Evolutionary conservation across 2,888 invertebrate species (phyloP).

Genomic region (Frankliniella intonsa): DNA sequence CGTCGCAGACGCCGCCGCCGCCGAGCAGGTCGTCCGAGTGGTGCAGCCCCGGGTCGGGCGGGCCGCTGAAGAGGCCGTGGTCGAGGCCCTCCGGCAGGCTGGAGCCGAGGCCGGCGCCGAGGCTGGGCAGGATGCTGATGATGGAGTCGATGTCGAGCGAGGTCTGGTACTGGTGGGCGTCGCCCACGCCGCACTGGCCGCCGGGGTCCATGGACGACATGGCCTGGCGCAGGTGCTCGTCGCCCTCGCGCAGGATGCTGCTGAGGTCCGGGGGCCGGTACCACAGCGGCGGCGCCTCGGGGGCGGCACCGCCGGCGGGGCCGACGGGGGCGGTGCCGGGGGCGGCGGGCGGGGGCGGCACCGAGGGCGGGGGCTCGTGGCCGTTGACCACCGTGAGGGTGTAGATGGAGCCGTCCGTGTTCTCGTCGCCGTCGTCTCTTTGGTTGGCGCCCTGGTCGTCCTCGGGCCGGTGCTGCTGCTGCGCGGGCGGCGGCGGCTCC

Average conservation of each 20-base stretch:
- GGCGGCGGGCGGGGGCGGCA: conserved; percentile 42
- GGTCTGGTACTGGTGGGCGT: conserved; percentile 33
- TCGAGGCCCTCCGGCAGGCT: conserved; percentile 41
- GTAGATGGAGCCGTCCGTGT: conserved; percentile 78
- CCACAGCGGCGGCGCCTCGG: conserved; percentile 46
- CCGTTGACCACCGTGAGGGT: conserved; percentile 82
- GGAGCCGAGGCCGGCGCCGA: neutral
- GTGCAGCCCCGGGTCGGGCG: conserved; percentile 45
- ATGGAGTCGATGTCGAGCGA: conserved; percentile 68
- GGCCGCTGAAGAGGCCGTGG: conserved; percentile 48
- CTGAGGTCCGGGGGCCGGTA: conserved; percentile 57
- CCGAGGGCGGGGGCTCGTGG: conserved; percentile 45
- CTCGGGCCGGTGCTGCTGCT: conserved; percentile 46
- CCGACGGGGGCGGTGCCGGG: conserved; percentile 46
- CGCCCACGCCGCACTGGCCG: conserved; percentile 29
- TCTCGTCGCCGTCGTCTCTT: conserved; percentile 43
- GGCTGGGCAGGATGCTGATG: conserved; percentile 61
- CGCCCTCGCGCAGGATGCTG: conserved; percentile 55
- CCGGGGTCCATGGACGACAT: conserved; percentile 37
- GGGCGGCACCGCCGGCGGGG: conserved; percentile 34
- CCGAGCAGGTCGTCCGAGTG: conserved; percentile 42
- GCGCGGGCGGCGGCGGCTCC: conserved; percentile 54
- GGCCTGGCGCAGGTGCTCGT: conserved; percentile 56
- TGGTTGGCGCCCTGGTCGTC: conserved; percentile 15
- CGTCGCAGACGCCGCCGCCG: conserved; percentile 58